Percentiles rank a stretch among this genome's conserved stretches.
Conservation (phyloP, 2,888 invertebrate species). For the Ferdinandea cuprea region DNA sequence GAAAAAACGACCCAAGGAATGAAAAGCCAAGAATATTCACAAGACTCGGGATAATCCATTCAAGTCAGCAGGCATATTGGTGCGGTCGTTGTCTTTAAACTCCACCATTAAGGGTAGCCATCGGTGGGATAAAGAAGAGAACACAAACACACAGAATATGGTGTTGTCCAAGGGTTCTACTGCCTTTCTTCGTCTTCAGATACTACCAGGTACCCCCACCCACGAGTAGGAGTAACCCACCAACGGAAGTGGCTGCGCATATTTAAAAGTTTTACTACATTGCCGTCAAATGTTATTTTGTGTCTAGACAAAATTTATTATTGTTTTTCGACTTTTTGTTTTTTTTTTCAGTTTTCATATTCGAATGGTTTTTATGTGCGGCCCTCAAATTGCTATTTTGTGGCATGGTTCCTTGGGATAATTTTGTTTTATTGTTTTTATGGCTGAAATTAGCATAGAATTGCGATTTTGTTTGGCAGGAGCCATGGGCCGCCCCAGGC, state of each 20-base stretch:
- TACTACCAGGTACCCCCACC: neutral
- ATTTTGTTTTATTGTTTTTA: conserved; percentile 69
- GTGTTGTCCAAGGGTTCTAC: conserved; percentile 44
- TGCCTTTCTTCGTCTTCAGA: neutral
- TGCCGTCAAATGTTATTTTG: conserved; percentile 44
- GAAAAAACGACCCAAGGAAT: neutral
- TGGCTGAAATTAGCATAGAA: conserved; percentile 59
- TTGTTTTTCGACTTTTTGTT: conserved; percentile 44
- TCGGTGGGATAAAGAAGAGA: neutral
- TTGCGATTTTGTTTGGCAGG: too few relatives aligned
- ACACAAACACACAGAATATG: neutral
- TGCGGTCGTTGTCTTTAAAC: conserved; percentile 27
- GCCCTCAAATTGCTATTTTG: conserved; percentile 50
- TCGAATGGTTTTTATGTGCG: conserved; percentile 43
- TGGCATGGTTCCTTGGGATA: conserved; percentile 49
- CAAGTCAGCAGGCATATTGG: conserved; percentile 40
- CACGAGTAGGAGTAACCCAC: neutral
- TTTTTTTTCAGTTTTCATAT: conserved; percentile 66
- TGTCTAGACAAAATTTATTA: conserved; percentile 70
- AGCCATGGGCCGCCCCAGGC: conserved; percentile 17
- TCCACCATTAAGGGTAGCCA: neutral
- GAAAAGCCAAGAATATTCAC: conserved; percentile 19
- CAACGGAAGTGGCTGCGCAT: conserved; percentile 13
- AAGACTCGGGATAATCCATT: conserved; percentile 48
- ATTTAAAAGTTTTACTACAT: conserved; percentile 52